Evolutionary conservation across 2,113 vertebrate genomes (phyloP).

Genomic region (Axis porcinus): DNA sequence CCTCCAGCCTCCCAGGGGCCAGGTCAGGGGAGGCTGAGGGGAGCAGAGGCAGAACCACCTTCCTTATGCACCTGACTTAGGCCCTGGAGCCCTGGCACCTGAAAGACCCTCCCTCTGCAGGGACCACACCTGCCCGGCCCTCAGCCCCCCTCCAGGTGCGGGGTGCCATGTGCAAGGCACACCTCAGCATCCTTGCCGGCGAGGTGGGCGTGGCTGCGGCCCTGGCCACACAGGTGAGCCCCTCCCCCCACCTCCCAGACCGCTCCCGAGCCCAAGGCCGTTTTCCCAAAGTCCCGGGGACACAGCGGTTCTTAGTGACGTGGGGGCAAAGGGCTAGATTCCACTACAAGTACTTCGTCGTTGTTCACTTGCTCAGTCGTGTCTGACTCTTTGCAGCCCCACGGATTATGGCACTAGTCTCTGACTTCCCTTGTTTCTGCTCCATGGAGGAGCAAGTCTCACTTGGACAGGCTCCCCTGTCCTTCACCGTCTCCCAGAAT

Average conservation of each 20-base stretch:
- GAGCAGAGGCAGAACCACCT: neutral
- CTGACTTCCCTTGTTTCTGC: neutral
- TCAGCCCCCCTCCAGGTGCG: neutral
- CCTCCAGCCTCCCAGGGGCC: neutral
- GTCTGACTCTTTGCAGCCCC: neutral
- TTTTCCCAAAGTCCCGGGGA: neutral
- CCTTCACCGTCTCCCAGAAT: neutral
- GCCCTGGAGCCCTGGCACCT: neutral
- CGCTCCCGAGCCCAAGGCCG: rapidly evolving
- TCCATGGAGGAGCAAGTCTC: neutral
- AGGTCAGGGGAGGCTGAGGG: no score
- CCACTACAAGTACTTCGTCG: neutral
- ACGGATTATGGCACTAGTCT: neutral
- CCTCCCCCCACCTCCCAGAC: no score
- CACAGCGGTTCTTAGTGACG: rapidly evolving
- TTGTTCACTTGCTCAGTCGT: neutral
- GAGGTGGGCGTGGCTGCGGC: rapidly evolving
- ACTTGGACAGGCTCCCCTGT: neutral
- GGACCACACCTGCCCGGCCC: neutral
- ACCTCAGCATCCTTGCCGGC: rapidly evolving
- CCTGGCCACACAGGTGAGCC: neutral
- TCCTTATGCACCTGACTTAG: rapidly evolving
- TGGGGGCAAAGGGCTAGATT: no score
- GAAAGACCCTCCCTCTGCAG: no score
- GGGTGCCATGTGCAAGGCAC: neutral